Evolutionary conservation across 2,797 vertebrate genomes (phyloP).

Genomic region (Discoglossus pictus): DNA sequence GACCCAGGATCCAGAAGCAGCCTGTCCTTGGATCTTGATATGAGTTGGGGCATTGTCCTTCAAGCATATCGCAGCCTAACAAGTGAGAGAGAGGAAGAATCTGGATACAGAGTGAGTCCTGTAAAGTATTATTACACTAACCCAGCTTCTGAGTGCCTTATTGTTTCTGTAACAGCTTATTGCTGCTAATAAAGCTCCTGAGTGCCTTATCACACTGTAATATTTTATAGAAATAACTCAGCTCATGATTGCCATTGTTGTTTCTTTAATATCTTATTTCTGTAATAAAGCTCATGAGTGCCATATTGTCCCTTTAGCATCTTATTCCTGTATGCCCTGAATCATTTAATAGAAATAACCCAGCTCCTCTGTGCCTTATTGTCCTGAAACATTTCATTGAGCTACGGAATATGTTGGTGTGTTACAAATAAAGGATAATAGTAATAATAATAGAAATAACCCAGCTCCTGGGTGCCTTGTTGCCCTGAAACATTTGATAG

Average conservation of each 20-base stretch:
- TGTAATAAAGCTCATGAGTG: not conserved
- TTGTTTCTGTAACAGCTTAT: not conserved
- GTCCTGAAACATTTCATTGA: conserved; percentile 1
- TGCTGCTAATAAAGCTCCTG: conserved; percentile 53
- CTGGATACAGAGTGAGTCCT: conserved; percentile 24
- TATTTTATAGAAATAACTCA: conserved; percentile 61
- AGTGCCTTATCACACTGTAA: conserved; percentile 46
- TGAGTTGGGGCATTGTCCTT: conserved; percentile 47
- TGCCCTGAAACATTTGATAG: conserved; percentile 5
- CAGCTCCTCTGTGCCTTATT: conserved; percentile 4
- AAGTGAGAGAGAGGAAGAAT: conserved; percentile 14
- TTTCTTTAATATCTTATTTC: conserved; percentile 12
- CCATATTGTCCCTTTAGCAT: conserved; percentile 7
- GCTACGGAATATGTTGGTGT: too few relatives aligned
- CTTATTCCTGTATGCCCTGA: conserved; percentile 12
- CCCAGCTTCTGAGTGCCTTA: too few relatives aligned
- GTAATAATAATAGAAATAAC: too few relatives aligned
- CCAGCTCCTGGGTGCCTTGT: conserved; percentile 53
- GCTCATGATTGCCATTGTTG: conserved; percentile 26
- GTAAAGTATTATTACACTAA: conserved; percentile 3
- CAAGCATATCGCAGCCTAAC: conserved; percentile 35
- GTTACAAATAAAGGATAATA: too few relatives aligned
- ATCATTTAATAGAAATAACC: conserved; percentile 14
- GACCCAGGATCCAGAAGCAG: conserved; percentile 28
- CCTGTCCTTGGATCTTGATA: conserved; percentile 43